A percentile compares a stretch with the other conserved stretches of the same genome.
These are phyloP conservation scores for Ichneumoninae sp. DNA, from an alignment of 2,888 invertebrate species.

Conservation along the genomic window DNA sequence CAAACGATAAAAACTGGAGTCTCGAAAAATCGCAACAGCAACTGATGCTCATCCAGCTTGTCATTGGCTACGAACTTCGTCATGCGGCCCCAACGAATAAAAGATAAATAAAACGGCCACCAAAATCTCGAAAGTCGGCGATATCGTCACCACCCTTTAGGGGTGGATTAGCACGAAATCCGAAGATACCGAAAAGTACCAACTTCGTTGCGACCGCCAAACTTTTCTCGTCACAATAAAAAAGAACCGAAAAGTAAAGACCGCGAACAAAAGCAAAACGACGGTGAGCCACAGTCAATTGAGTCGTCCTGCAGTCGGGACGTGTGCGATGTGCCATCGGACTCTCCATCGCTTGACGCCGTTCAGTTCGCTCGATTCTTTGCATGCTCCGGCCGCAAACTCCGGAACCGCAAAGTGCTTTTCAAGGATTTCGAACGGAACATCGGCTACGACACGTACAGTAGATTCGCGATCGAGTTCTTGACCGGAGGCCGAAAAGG, in stretches of 20 bases:
- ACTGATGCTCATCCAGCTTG: no score
- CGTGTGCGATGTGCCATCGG: slow-evolving; percentile 41
- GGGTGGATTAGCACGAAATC: not conserved
- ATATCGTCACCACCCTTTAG: not conserved
- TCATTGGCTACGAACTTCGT: no score
- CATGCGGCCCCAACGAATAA: no score
- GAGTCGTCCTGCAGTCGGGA: slow-evolving; percentile 31
- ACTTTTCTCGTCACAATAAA: slow-evolving; percentile 14
- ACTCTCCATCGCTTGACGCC: slow-evolving; percentile 32
- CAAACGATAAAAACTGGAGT: no score
- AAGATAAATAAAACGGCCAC: no score
- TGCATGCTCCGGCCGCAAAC: slow-evolving; percentile 32
- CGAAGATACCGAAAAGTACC: not conserved
- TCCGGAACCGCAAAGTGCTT: slow-evolving; percentile 53
- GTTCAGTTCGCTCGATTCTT: slow-evolving; percentile 15
- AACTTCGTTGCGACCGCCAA: not conserved
- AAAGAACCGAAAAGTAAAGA: not conserved
- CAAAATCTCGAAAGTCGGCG: not conserved
- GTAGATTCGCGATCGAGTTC: slow-evolving; percentile 23
- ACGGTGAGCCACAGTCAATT: slow-evolving; percentile 36
- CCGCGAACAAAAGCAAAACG: not conserved
- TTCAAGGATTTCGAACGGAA: slow-evolving; percentile 35
- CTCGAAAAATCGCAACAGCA: no score
- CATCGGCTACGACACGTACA: slow-evolving; percentile 11
- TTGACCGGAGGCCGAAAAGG: not conserved